phyloP scores from a whole-genome alignment of 1,140 invertebrate species.

The Drosophila quadrilineata region DNA sequence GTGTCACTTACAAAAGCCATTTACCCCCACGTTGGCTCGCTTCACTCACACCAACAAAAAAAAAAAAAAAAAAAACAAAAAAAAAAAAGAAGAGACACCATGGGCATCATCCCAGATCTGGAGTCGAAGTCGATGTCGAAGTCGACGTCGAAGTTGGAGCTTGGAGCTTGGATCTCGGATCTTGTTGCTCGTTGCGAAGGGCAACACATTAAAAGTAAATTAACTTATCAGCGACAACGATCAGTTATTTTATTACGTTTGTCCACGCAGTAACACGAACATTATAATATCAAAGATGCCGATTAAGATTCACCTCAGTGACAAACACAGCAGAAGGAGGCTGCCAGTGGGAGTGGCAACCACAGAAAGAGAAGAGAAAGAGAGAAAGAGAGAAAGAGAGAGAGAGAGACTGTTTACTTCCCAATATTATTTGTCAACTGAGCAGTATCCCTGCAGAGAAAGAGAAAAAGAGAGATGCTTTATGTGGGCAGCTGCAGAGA shows the following conservation, averaged over 20 bases:
- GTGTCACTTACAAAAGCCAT: slow-evolving; percentile 72
- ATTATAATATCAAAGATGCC: slow-evolving; percentile 81
- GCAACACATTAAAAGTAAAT: slow-evolving; percentile 81
- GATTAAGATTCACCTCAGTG: slow-evolving; percentile 62
- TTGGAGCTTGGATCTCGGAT: no score
- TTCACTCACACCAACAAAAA: no score
- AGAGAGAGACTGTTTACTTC: not conserved
- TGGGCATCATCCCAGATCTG: slow-evolving; percentile 12
- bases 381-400: slow-evolving; percentile 1
- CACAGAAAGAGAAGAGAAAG: slow-evolving; percentile 2
- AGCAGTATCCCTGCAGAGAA: no score
- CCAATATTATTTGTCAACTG: slow-evolving; percentile 1
- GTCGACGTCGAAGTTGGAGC: slow-evolving; percentile 20
- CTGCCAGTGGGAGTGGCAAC: no score
- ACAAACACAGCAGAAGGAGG: slow-evolving; percentile 11
- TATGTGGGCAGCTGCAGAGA: slow-evolving; percentile 25
- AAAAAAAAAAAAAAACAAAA: no score
- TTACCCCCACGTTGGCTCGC: slow-evolving; percentile 54
- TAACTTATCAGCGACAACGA: slow-evolving; percentile 81
- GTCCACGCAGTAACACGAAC: slow-evolving; percentile 81
- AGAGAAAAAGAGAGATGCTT: no score
- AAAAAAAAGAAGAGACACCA: slow-evolving; percentile 1
- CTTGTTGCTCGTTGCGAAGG: slow-evolving; percentile 46
- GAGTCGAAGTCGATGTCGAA: no score
- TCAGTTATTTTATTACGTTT: slow-evolving; percentile 81